phyloP scores from a whole-genome alignment of 2,888 invertebrate species.

The Altica lythri region DNA sequence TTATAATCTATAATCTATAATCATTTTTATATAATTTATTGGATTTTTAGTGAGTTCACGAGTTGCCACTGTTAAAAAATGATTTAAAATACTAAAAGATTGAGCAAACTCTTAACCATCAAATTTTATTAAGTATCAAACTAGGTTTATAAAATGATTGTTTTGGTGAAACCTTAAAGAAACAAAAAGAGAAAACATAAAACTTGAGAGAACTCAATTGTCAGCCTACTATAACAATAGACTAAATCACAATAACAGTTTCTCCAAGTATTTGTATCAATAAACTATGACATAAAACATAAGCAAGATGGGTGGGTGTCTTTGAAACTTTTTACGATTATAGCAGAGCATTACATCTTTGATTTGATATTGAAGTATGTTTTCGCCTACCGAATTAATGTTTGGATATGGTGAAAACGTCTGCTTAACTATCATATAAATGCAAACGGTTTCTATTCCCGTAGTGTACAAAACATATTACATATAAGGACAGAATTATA shows the following conservation, averaged over 20 bases:
- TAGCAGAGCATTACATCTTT: slow-evolving; percentile 42
- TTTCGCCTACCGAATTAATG: slow-evolving; percentile 41
- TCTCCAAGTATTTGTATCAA: slow-evolving; percentile 27
- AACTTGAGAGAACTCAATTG: no score
- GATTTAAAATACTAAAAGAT: no score
- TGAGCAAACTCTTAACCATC: no score
- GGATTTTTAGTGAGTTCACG: no score
- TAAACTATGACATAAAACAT: slow-evolving; percentile 30
- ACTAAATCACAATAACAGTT: slow-evolving; percentile 24
- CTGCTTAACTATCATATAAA: slow-evolving; percentile 49
- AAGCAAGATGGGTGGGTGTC: slow-evolving; percentile 29
- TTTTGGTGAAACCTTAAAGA: not conserved
- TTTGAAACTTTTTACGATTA: slow-evolving; percentile 35
- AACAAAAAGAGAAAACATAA: not conserved
- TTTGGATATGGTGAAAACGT: slow-evolving; percentile 38
- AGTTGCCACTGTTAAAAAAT: no score
- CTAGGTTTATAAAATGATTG: no score
- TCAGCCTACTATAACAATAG: no score
- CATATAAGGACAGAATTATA: no score
- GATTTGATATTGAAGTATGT: slow-evolving; percentile 46
- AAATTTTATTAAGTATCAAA: no score
- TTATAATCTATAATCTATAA: no score
- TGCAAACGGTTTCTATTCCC: slow-evolving; percentile 47
- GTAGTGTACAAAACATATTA: slow-evolving; percentile 15
- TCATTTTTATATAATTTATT: no score